phyloP scores from a whole-genome alignment of 2,797 vertebrate genomes.

The Anguilla obscura region DNA sequence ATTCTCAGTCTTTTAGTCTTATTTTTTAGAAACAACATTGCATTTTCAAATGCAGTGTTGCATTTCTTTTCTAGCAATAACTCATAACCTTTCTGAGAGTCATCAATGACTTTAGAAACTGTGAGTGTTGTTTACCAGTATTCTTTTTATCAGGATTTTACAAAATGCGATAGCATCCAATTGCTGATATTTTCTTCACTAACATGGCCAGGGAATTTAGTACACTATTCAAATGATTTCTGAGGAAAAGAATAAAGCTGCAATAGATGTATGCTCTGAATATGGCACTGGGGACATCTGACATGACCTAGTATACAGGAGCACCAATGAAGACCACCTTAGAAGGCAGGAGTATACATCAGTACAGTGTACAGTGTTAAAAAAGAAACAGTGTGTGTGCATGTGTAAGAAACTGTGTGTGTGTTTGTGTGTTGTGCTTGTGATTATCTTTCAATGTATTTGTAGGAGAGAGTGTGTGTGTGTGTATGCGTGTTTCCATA shows the following conservation, averaged over 20 bases:
- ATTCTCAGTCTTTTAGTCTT: neutral
- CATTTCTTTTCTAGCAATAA: neutral
- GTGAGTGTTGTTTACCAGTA: too few relatives aligned
- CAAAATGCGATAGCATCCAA: too few relatives aligned
- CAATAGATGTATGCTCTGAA: neutral
- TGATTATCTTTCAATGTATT: neutral
- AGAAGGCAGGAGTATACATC: neutral
- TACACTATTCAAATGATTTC: neutral
- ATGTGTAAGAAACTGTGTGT: neutral
- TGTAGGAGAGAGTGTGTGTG: conserved; percentile 20
- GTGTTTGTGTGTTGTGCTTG: neutral
- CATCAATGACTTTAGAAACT: neutral
- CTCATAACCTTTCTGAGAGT: neutral
- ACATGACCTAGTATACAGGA: neutral
- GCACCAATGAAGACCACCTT: neutral
- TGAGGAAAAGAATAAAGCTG: neutral
- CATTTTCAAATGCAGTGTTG: neutral
- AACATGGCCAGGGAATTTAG: neutral
- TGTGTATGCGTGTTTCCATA: conserved; percentile 6
- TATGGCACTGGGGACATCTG: neutral
- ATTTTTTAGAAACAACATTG: neutral
- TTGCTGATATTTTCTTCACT: neutral
- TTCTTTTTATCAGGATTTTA: too few relatives aligned
- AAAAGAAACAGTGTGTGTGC: neutral
- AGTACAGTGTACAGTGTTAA: neutral